Evolutionary conservation across 1,140 invertebrate species (phyloP), one percentile per base, ranked within the genome.

Genomic region (Lutraria rhynchaena): DNA sequence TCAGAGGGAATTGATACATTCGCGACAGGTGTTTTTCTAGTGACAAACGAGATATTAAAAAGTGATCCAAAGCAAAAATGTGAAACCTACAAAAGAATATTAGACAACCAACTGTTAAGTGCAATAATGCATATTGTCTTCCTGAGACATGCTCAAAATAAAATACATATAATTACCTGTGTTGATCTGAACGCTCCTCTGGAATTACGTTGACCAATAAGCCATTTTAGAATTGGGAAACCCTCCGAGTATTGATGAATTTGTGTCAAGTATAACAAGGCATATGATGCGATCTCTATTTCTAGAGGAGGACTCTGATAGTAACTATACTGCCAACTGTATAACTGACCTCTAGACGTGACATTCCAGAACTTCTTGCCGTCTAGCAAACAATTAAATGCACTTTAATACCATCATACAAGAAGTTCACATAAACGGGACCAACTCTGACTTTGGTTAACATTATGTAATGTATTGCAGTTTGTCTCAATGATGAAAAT

Each of bases 211-310:
- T 97, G 95, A 63, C 94, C 93, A 44, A 97, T 93, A 0, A 99
- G 92, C 95, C 96, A 98, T 33, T 95, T 95, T 83, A 97, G 94
- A 19, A 98, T 94, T 0, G 97, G 95, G 13, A 97, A 89, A 0
- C 95, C 95, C 1, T 63, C 60, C 7, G 65, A 33, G 86, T 84
- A 46, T 29, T 76, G 69, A 11, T 76, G 51, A 22, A 37, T 84
- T 57, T 87, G 51, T 93, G 1, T 89, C n/a, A 95, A 93, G 0
- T 95, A 93, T 27, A 96, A 89, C 37, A 96, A 91, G 0, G 95
- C 96, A 92, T 98, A 98, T 0, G 96, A 94, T 0, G 96, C 96
- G 90, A 96, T 96, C 90, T 96, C 95, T 22, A 97, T 94, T 83
- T 97, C 96, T 3, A 95, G 93, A 11, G 95, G 58, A 0, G 74